Evolutionary conservation across 2,113 vertebrate species (phyloP).

Genomic region (Carassius carassius): DNA sequence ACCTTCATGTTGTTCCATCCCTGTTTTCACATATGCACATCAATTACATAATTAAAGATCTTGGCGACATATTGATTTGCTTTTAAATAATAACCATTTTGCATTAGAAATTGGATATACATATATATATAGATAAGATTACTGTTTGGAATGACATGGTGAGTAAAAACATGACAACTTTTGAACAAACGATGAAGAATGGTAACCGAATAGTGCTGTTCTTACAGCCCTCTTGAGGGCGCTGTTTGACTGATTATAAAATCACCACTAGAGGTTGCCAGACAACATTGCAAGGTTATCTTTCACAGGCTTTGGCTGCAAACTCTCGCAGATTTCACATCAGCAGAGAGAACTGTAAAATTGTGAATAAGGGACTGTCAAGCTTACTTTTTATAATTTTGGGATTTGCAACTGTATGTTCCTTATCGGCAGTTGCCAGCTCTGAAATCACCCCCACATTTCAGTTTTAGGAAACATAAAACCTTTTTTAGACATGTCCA

Average conservation of each 20-base stretch:
- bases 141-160: neutral
- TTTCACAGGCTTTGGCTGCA: neutral
- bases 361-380: neutral
- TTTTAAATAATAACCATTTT: neutral
- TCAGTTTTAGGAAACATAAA: neutral
- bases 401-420: slow-evolving; percentile 26
- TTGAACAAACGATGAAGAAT: neutral
- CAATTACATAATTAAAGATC: neutral
- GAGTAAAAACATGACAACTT: neutral
- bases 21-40: neutral
- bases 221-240: slow-evolving; percentile 66
- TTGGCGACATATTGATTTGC: too few relatives aligned
- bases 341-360: neutral
- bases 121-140: neutral
- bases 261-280: neutral
- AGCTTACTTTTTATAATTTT: neutral
- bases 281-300: slow-evolving; percentile 16
- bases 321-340: neutral
- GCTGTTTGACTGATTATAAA: slow-evolving; percentile 55
- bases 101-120: neutral
- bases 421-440: slow-evolving; percentile 18
- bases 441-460: neutral
- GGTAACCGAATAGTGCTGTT: neutral
- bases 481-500: neutral
- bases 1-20: neutral